Base-by-base conservation (phyloP, 2,888 invertebrate species). In the Biston stratarius region DNA sequence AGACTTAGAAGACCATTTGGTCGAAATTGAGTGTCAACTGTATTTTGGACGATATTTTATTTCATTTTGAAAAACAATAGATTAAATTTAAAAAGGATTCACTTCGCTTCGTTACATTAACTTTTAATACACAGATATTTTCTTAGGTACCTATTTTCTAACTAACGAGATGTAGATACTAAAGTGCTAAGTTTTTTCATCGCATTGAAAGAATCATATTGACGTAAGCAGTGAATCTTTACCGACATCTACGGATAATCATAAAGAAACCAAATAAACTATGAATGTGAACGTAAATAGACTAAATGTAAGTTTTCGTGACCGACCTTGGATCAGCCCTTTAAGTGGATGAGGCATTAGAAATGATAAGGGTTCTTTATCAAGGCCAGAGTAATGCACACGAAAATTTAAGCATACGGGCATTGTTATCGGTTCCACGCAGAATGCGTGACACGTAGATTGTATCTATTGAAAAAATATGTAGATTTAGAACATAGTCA, bases 1-100 rank as follows among this genome's bases (percentile, higher is more conserved):
- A 82, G 74, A 78, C 75, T 78, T 74, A 78, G 70, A 81, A 81
- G 78, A 80, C 70, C 67, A 69, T 71, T 72, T 69, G 64, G 69
- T 68, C 81, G 79, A 79, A 78, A 0, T 33, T 44, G 6, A 12
- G 80, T 76, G 74, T 75, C 68, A 77, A 76, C 7, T 6, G 6
- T 6, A 11, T 78, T 77, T 45, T 52, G 34, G 51, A 44, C 15
- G 40, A 0, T 5, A 3, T 14, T 53, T 62, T 55, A 38, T 47
- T 48, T 47, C 9, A 36, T 36, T 38, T 53, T 36, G 10, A 10
- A 38, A 53, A 9, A 52, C 52, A 52, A 52, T 52, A 38, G 38
- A 14, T 52, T 10, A 0, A 9, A 36, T 7, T 0, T 38, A 14
- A 52, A n/a, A 38, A 5, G 14, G 2, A 14, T 14, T 12, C 24